A percentile compares a stretch with the other conserved stretches of the same genome.
Conservation (phyloP, 2,888 invertebrate species). For the Nymphalis c-album region DNA sequence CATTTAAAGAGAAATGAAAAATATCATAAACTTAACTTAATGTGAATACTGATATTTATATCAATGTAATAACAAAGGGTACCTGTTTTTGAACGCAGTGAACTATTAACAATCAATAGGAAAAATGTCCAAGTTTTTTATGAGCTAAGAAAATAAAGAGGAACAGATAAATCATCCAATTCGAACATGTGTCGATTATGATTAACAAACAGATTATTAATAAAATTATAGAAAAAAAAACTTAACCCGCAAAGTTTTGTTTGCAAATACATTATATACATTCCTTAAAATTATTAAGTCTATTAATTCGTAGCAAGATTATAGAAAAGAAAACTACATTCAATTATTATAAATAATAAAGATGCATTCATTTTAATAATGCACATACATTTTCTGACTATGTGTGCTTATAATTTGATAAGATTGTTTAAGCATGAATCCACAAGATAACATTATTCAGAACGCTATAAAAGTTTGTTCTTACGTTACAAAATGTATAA, state of each 20-base stretch:
- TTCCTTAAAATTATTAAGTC: constrained; percentile 24
- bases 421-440: no score
- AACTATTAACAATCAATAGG: neutral
- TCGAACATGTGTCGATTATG: neutral
- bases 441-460: no score
- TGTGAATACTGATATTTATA: constrained; percentile 20
- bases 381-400: no score
- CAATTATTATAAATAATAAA: no score
- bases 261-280: constrained; percentile 11
- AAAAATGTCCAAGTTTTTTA: constrained; percentile 3
- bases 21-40: constrained; percentile 20
- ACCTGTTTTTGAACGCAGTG: neutral
- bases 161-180: neutral
- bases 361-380: no score
- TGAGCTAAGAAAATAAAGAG: neutral
- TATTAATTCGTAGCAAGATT: constrained; percentile 10
- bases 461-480: no score
- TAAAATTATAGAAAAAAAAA: constrained; percentile 9
- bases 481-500: no score
- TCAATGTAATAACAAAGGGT: neutral
- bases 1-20: constrained; percentile 3
- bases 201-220: constrained; percentile 1
- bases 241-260: neutral
- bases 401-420: no score
- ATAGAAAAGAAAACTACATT: no score